Percentiles rank a stretch among this genome's conserved stretches.
phyloP scores from a whole-genome alignment of 2,797 vertebrate species.

The Sarcophilus harrisii region DNA sequence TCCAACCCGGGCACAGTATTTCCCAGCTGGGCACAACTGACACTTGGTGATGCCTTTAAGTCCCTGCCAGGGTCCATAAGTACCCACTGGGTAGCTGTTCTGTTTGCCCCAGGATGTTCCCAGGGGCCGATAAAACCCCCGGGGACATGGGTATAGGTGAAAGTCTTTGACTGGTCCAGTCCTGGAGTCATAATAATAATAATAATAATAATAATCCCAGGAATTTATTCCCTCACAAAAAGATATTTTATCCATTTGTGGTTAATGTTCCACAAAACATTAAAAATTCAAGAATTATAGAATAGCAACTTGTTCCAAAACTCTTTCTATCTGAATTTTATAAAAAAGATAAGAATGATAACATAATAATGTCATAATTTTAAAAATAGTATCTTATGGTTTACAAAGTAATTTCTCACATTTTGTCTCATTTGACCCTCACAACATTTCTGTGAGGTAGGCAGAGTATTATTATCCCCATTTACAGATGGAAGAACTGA shows the following conservation, averaged over 20 bases:
- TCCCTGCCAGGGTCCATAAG: conserved; percentile 87
- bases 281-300: neutral
- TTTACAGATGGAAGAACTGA: neutral
- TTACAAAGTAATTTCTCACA: neutral
- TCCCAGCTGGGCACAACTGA: conserved; percentile 89
- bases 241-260: neutral
- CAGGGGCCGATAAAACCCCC: conserved; percentile 92
- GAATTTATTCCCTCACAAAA: neutral
- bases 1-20: conserved; percentile 89
- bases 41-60: conserved; percentile 84
- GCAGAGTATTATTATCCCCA: neutral
- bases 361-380: neutral
- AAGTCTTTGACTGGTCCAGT: conserved; percentile 83
- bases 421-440: neutral
- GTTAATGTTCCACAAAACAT: neutral
- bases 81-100: conserved; percentile 91
- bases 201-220: neutral
- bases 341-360: neutral
- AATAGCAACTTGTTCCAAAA: neutral
- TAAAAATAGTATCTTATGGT: neutral
- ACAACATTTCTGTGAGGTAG: neutral
- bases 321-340: neutral
- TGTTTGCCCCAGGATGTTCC: conserved; percentile 88
- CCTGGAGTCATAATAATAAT: conserved; percentile 91
- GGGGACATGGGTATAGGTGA: conserved; percentile 88